These are phyloP conservation scores for Protaetia brevitarsis DNA, from an alignment of 1,140 invertebrate genomes.

Conservation along the genomic window DNA sequence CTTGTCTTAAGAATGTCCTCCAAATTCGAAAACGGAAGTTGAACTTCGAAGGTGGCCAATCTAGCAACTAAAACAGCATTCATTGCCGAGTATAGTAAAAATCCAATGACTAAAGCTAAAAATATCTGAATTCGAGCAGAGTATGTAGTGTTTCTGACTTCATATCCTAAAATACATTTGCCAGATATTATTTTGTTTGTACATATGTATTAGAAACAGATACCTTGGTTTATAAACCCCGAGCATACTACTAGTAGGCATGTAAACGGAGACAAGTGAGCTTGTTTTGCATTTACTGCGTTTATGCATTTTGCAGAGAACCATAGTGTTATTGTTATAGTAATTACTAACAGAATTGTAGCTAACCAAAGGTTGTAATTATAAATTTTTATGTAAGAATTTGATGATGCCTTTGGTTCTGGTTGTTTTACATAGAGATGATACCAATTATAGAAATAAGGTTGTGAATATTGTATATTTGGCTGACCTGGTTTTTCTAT, in stretches of 20 bases:
- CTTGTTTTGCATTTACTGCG: constrained; percentile 26
- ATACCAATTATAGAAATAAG: constrained; percentile 44
- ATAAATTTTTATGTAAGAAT: constrained; percentile 36
- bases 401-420: constrained; percentile 29
- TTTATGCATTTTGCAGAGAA: constrained; percentile 31
- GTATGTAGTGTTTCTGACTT: constrained; percentile 34
- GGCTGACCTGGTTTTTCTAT: constrained; percentile 31
- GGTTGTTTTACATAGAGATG: constrained; percentile 39
- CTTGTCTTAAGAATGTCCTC: constrained; percentile 32
- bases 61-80: constrained; percentile 41
- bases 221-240: constrained; percentile 44
- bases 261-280: constrained; percentile 33
- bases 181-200: not conserved
- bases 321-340: constrained; percentile 34
- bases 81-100: constrained; percentile 37
- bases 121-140: constrained; percentile 38
- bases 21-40: constrained; percentile 35
- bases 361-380: constrained; percentile 33
- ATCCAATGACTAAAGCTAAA: constrained; percentile 36
- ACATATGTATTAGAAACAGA: not conserved
- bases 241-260: constrained; percentile 38
- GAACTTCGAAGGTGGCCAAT: constrained; percentile 34
- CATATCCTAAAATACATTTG: constrained; percentile 33
- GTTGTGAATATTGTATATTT: constrained; percentile 39
- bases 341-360: constrained; percentile 29